A percentile compares a stretch with the other conserved stretches of the same genome.
phyloP scores from a whole-genome alignment of 2,113 vertebrate genomes.

The Caretta caretta region DNA sequence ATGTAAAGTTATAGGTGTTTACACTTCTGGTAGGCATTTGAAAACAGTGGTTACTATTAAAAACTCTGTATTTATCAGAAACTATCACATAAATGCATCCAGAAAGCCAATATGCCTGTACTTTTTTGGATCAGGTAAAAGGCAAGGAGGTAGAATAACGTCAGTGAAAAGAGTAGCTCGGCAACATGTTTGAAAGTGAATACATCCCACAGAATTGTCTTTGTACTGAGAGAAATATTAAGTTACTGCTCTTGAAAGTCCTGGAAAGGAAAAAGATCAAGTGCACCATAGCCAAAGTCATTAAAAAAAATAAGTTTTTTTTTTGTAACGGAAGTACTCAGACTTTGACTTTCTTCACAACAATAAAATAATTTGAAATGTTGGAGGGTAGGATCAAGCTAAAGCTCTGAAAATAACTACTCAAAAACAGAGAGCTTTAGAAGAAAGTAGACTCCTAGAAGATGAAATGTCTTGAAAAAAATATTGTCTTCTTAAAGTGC shows the following conservation, averaged over 20 bases:
- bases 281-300: neutral
- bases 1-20: neutral
- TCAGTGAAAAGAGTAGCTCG: neutral
- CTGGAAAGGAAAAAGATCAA: slow-evolving; percentile 33
- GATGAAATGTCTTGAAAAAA: neutral
- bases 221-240: neutral
- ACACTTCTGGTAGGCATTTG: neutral
- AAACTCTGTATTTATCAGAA: neutral
- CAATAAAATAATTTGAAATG: slow-evolving; percentile 1
- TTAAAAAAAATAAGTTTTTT: slow-evolving; percentile 41
- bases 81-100: neutral
- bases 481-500: neutral
- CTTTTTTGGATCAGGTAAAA: neutral
- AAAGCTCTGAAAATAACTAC: neutral
- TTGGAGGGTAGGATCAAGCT: neutral
- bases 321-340: slow-evolving; percentile 8
- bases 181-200: neutral
- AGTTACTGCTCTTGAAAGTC: slow-evolving; percentile 14
- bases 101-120: neutral
- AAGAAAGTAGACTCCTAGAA: neutral
- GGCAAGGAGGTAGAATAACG: neutral
- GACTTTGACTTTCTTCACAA: slow-evolving; percentile 21
- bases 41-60: neutral
- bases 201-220: slow-evolving; percentile 8
- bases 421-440: neutral